Base-by-base conservation (phyloP, 1,140 invertebrate species). In the Tetramorium parvispinum region DNA sequence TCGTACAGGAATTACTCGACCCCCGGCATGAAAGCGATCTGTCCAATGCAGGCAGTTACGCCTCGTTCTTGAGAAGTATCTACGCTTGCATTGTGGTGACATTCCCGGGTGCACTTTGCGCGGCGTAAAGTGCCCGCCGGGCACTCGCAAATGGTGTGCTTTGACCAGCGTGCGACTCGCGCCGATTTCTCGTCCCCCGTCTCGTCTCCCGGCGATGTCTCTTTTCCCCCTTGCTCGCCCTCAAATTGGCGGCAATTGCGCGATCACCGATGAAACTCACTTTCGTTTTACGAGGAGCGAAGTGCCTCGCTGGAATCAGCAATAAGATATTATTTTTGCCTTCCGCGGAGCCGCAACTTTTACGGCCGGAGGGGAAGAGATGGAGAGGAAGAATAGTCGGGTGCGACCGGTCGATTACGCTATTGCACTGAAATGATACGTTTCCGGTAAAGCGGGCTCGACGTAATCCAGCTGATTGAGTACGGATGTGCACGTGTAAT, bases 201-300 rank as follows among this genome's bases (percentile, higher is more conserved):
- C 43, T 37, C 37, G 55, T 32, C 13, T 27, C 21, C 77, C 21
- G 27, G 46, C 63, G 63, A 81, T 68, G 2, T 55, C 63, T 6
- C 61, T 70, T 21, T 81, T 32, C 37, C 32, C 32, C 11, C 1
- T 53, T 13, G 40, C 43, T 3, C 18, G 21, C 13, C n/a, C n/a
- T 61, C 11, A 83, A 83, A 75, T 73, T 73, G 53, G 13, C 51
- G 37, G 79, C 79, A 82, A 82, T 83, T 83, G 79, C 79, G 7
- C 68, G 68, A 83, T 83, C 79, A 75, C 68, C 79, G 79, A 83
- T 75, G 79, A 46, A 66, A 83, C 53, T 86, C 76, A 73, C 55
- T 71, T 86, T 89, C 68, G 87, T 81, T 89, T 89, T 89, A 89
- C 83, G 88, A 89, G 87, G 70, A 88, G 87, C 77, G 76, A 89